Percentiles rank a stretch among this genome's conserved stretches.
phyloP scores from a whole-genome alignment of 2,113 vertebrate genomes.

The Periophthalmus modestus region DNA sequence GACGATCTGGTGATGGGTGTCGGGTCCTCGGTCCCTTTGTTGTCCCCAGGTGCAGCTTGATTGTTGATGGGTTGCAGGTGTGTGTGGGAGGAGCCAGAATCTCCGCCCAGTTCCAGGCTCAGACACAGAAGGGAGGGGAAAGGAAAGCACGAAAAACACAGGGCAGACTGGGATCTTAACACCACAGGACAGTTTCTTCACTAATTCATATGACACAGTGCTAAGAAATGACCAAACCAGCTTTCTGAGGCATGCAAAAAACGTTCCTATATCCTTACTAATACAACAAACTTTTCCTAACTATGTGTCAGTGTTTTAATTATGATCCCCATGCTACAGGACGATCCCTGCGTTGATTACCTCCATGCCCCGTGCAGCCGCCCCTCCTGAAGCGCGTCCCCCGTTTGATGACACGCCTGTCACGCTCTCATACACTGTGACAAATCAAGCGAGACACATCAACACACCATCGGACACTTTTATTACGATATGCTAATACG shows the following conservation, averaged over 20 bases:
- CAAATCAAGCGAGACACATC: constrained; percentile 54
- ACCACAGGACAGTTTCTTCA: no score
- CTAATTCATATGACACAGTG: no score
- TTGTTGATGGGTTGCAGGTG: no score
- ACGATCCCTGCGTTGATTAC: constrained; percentile 44
- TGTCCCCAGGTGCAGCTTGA: no score
- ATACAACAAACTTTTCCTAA: background rate
- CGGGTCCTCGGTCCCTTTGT: no score
- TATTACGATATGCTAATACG: constrained; percentile 71
- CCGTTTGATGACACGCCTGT: constrained; percentile 39
- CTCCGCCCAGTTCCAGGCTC: no score
- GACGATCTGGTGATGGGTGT: no score
- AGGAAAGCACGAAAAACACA: no score
- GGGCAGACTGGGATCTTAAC: no score
- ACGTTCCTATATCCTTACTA: background rate
- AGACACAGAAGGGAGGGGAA: no score
- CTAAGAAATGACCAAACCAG: background rate
- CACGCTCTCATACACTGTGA: constrained; percentile 13
- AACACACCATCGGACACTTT: constrained; percentile 44
- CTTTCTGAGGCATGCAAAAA: background rate
- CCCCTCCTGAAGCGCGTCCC: constrained; percentile 29
- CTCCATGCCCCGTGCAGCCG: constrained; percentile 33
- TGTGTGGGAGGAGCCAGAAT: no score
- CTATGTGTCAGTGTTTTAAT: background rate
- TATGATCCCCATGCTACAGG: background rate